These are phyloP conservation scores for Dendroctonus valens DNA, from an alignment of 1,140 invertebrate species.

Conservation along the genomic window DNA sequence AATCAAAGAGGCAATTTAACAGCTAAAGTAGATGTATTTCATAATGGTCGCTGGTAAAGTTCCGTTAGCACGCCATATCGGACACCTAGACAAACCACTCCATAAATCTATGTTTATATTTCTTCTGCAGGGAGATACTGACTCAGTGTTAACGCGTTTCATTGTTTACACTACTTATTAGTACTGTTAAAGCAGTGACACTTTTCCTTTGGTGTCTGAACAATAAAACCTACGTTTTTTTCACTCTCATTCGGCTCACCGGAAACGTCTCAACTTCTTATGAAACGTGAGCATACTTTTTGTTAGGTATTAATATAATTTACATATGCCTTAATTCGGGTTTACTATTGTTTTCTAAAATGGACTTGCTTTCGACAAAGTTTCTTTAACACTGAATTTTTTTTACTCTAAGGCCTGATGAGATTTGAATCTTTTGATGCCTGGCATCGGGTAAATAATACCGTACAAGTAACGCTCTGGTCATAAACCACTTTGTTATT, in stretches of 20 bases:
- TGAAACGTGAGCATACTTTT: no score
- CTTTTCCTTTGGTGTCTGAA: background rate
- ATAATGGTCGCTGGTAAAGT: background rate
- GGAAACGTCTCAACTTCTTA: background rate
- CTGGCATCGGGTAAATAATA: no score
- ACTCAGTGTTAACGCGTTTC: constrained; percentile 5
- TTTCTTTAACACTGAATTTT: no score
- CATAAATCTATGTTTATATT: constrained; percentile 6
- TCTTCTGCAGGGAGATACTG: constrained; percentile 1
- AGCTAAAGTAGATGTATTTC: background rate
- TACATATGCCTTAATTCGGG: no score
- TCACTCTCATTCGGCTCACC: background rate
- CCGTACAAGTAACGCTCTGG: no score
- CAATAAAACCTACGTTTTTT: background rate
- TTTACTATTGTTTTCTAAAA: no score
- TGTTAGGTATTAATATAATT: no score
- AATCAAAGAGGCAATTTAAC: no score
- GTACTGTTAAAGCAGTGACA: background rate
- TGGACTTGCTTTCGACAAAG: no score
- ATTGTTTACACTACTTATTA: constrained; percentile 4
- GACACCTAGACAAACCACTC: constrained; percentile 6
- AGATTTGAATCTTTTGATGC: no score
- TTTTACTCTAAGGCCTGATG: no score
- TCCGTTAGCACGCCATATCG: background rate
- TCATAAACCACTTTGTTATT: no score